A percentile compares a stretch with the other conserved stretches of the same genome.
phyloP scores from a whole-genome alignment of 2,888 invertebrate species.

The Ashinkailepas kermadecensis region DNA sequence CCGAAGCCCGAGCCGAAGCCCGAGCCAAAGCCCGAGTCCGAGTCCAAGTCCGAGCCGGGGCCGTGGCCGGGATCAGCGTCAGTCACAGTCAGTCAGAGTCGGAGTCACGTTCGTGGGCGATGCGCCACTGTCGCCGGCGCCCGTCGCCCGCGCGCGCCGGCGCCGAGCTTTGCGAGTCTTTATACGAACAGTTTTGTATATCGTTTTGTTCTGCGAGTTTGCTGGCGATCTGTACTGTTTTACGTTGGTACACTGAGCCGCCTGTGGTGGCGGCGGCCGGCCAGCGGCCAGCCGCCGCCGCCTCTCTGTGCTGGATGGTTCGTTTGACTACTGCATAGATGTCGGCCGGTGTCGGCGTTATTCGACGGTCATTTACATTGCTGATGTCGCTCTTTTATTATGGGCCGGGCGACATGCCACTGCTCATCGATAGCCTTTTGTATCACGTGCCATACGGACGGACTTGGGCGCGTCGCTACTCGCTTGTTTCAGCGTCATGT shows the following conservation, averaged over 20 bases:
- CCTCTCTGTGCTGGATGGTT: no score
- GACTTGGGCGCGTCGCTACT: no score
- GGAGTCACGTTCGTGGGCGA: no score
- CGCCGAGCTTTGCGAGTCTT: not conserved
- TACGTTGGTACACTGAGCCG: not conserved
- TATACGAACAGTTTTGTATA: conserved; percentile 7
- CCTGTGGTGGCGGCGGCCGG: not conserved
- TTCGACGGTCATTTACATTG: not conserved
- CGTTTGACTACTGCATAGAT: not conserved
- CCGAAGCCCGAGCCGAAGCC: no score
- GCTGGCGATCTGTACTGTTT: not conserved
- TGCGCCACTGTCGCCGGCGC: not conserved
- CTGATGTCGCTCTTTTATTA: not conserved
- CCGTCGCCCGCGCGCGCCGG: not conserved
- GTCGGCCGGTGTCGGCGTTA: not conserved
- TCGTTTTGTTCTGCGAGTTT: not conserved
- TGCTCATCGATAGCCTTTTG: conserved; percentile 7
- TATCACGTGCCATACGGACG: not conserved
- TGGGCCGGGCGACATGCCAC: not conserved
- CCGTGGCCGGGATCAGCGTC: no score
- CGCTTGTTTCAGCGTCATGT: no score
- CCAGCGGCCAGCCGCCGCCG: no score
- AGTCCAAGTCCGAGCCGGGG: no score
- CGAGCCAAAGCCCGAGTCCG: no score
- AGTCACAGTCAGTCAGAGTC: no score